phyloP scores from a whole-genome alignment of 2,888 invertebrate genomes.

The Therioaphis trifolii region DNA sequence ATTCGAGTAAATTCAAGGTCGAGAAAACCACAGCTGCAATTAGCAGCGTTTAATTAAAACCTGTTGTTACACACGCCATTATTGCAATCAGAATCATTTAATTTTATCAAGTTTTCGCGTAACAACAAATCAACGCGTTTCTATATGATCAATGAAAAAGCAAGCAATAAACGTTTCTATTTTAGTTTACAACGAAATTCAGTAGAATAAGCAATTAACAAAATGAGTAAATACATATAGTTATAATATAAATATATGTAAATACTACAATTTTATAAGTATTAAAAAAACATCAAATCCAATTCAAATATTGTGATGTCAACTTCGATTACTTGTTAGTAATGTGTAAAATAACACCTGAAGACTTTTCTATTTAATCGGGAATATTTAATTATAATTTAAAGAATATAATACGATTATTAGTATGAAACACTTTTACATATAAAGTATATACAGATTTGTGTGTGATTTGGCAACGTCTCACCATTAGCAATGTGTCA shows the following conservation, averaged over 20 bases:
- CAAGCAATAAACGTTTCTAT: too few species aligned
- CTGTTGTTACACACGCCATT: neutral
- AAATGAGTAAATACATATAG: too few species aligned
- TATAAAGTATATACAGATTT: slow-evolving; percentile 26
- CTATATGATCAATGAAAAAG: too few species aligned
- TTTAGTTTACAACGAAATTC: too few species aligned
- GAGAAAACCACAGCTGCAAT: neutral
- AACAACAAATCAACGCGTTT: too few species aligned
- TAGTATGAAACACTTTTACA: slow-evolving; percentile 11
- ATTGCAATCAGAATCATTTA: neutral
- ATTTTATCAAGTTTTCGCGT: too few species aligned
- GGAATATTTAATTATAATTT: neutral
- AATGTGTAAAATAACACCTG: neutral
- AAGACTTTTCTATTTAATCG: neutral
- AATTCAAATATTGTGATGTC: neutral
- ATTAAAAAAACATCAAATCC: too few species aligned
- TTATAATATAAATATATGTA: too few species aligned
- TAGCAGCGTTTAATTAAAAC: neutral
- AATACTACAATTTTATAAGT: too few species aligned
- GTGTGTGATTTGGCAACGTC: slow-evolving; percentile 41
- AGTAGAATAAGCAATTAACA: too few species aligned
- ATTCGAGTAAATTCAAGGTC: slow-evolving; percentile 31
- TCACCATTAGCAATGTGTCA: slow-evolving; percentile 59
- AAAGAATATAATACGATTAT: neutral
- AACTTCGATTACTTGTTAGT: too few species aligned